These are phyloP conservation scores for Pyrocephalus nanus DNA, from an alignment of 2,797 vertebrate genomes.

Conservation along the genomic window DNA sequence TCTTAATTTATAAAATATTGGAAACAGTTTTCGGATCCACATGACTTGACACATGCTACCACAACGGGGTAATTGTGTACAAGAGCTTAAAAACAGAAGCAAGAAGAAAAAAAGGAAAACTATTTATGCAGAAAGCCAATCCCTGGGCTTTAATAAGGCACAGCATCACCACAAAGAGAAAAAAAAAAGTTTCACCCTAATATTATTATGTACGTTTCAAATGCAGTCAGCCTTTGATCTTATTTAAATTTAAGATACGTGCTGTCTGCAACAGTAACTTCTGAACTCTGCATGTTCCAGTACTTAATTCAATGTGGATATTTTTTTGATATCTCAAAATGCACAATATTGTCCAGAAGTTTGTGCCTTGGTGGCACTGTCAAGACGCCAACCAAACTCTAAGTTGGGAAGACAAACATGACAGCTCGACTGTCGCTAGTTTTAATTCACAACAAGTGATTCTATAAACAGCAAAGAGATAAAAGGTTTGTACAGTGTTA, in stretches of 20 bases:
- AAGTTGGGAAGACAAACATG: neutral
- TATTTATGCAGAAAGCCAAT: slow-evolving; percentile 39
- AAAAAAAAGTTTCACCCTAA: neutral
- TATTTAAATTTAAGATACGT: slow-evolving; percentile 40
- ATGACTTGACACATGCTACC: slow-evolving; percentile 4
- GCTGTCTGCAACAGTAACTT: slow-evolving; percentile 42
- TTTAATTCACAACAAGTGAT: neutral
- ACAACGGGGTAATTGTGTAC: neutral
- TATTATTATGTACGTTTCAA: slow-evolving; percentile 47
- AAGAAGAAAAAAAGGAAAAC: neutral
- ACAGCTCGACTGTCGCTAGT: neutral
- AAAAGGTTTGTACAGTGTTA: neutral
- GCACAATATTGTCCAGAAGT: neutral
- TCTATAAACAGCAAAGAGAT: neutral
- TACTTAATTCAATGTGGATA: neutral
- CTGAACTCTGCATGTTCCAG: neutral
- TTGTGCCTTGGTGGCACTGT: neutral
- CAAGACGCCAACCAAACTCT: neutral
- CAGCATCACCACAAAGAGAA: neutral
- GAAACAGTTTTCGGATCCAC: slow-evolving; percentile 6
- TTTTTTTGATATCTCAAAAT: slow-evolving; percentile 13
- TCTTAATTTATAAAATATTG: neutral
- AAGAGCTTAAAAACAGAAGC: neutral
- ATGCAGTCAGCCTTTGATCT: slow-evolving; percentile 53
- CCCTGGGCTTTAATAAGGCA: slow-evolving; percentile 42